Percentiles rank a stretch among this genome's conserved stretches.
These are phyloP conservation scores for Rhyzopertha dominica DNA, from an alignment of 1,140 invertebrate species.

Conservation along the genomic window DNA sequence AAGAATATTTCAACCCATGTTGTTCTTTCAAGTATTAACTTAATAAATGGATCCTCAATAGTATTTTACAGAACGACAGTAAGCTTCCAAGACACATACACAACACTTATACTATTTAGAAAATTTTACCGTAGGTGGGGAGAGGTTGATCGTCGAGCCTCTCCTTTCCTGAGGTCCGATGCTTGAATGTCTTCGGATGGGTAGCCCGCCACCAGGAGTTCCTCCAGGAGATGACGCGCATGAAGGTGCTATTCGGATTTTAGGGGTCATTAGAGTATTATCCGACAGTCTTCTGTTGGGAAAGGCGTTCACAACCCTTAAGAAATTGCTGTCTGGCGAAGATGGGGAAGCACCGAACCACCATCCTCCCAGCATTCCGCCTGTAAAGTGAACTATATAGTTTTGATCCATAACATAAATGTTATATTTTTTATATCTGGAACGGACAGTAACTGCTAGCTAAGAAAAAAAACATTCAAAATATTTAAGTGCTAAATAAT, in stretches of 20 bases:
- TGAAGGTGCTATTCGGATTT: conserved; percentile 78
- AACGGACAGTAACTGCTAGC: too few species aligned
- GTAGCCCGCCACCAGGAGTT: conserved; percentile 71
- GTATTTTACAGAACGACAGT: too few species aligned
- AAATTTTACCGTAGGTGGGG: conserved; percentile 80
- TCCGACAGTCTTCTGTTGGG: conserved; percentile 82
- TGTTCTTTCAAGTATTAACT: too few species aligned
- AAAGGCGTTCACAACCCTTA: conserved; percentile 75
- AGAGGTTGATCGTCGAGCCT: conserved; percentile 77
- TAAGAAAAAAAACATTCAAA: too few species aligned
- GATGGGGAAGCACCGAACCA: conserved; percentile 68
- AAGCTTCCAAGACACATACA: too few species aligned
- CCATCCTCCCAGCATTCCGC: conserved; percentile 65
- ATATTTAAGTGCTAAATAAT: too few species aligned
- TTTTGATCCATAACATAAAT: too few species aligned
- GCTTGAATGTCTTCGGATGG: conserved; percentile 80
- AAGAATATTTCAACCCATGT: too few species aligned
- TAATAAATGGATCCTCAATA: too few species aligned
- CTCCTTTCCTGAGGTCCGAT: conserved; percentile 82
- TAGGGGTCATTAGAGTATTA: conserved; percentile 86
- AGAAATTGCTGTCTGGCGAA: conserved; percentile 79
- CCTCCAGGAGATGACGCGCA: conserved; percentile 80
- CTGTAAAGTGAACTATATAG: conserved; percentile 48
- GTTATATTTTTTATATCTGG: too few species aligned
- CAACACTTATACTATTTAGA: too few species aligned